These are phyloP conservation scores for Eidolon dupreanum DNA, from an alignment of 2,797 vertebrate species.

Conservation along the genomic window DNA sequence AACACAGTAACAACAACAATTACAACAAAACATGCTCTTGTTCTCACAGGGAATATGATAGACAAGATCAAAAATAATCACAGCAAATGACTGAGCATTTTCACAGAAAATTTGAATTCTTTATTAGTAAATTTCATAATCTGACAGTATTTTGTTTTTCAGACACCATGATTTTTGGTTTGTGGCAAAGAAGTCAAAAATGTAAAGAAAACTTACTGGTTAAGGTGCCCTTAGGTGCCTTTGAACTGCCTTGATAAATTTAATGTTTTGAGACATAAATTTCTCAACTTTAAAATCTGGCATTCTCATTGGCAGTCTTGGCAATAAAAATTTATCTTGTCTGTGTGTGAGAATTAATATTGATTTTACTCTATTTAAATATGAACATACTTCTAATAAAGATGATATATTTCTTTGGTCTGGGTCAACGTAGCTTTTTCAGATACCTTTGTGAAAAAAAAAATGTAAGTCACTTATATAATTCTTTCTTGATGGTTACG, in stretches of 20 bases:
- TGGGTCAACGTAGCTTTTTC: constrained; percentile 26
- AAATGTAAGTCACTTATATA: neutral
- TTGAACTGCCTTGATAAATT: constrained; percentile 38
- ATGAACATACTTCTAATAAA: constrained; percentile 38
- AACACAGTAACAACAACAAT: neutral
- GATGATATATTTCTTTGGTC: neutral
- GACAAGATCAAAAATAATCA: constrained; percentile 81
- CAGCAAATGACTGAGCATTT: constrained; percentile 56
- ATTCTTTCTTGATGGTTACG: neutral
- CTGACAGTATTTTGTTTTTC: constrained; percentile 51
- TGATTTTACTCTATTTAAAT: constrained; percentile 39
- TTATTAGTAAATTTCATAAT: constrained; percentile 60
- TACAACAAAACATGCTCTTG: constrained; percentile 25
- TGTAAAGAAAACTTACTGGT: constrained; percentile 60
- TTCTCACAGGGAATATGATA: constrained; percentile 66
- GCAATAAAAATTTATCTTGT: constrained; percentile 55
- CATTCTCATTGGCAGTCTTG: constrained; percentile 27
- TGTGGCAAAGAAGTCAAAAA: constrained; percentile 61
- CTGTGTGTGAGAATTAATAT: neutral
- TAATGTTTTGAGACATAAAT: constrained; percentile 43
- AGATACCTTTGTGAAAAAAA: neutral
- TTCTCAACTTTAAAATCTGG: constrained; percentile 65
- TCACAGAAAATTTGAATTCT: constrained; percentile 43
- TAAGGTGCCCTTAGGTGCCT: constrained; percentile 52
- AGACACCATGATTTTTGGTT: constrained; percentile 56